Evolutionary conservation across 1,140 invertebrate genomes (phyloP).

Genomic region (Acyrthosiphon pisum): DNA sequence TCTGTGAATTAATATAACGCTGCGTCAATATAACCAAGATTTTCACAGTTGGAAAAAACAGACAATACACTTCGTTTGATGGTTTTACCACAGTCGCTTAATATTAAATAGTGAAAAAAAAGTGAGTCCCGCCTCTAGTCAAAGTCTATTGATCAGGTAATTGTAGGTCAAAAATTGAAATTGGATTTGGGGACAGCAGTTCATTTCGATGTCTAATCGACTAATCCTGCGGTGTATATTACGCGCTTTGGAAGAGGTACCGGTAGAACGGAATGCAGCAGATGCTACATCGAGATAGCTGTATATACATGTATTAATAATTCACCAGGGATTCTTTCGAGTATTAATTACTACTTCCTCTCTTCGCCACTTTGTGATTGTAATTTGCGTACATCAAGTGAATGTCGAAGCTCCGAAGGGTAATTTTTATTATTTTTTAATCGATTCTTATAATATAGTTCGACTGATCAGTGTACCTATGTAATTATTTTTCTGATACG

Average conservation of each 20-base stretch:
- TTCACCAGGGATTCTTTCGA: background rate
- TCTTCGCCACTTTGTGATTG: background rate
- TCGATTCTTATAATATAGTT: background rate
- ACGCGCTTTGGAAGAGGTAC: background rate
- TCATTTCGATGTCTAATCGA: background rate
- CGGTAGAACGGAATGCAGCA: background rate
- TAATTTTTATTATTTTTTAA: background rate
- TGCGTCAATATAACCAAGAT: background rate
- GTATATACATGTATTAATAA: background rate
- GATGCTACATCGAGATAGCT: background rate
- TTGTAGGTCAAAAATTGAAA: conserved; percentile 19
- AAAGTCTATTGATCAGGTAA: conserved; percentile 10
- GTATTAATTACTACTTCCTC: background rate
- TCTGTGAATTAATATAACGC: background rate
- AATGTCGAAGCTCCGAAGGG: too few relatives aligned
- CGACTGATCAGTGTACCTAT: background rate
- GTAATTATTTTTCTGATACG: too few relatives aligned
- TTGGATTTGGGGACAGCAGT: conserved; percentile 15
- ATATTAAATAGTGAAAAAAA: background rate
- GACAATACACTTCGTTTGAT: background rate
- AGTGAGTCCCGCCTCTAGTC: background rate
- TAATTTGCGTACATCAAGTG: background rate
- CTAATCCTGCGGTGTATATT: background rate
- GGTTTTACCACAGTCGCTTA: background rate
- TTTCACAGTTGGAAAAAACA: background rate